A percentile compares a stretch with the other conserved stretches of the same genome.
These are phyloP conservation scores for Myrmecobius fasciatus DNA, from an alignment of 2,113 vertebrate species.

Conservation along the genomic window DNA sequence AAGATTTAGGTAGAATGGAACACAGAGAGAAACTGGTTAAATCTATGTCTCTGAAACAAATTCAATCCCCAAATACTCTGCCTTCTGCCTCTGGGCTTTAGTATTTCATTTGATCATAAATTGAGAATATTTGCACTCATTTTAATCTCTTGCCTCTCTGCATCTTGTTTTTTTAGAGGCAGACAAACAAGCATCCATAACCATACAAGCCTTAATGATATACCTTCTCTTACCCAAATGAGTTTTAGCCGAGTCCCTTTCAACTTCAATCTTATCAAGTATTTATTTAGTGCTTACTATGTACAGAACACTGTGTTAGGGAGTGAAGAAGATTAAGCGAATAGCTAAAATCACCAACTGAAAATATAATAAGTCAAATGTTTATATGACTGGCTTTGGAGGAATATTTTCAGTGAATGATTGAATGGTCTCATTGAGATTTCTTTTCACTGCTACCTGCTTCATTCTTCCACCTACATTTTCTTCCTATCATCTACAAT, in stretches of 20 bases:
- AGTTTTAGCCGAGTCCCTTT: conserved; percentile 22
- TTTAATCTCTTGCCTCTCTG: not conserved
- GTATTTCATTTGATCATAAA: conserved; percentile 48
- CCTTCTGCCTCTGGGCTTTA: conserved; percentile 29
- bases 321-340: not conserved
- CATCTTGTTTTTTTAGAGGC: not conserved
- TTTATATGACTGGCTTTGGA: not conserved
- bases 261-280: not conserved
- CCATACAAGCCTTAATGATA: not conserved
- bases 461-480: conserved; percentile 22
- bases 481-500: conserved; percentile 38
- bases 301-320: not conserved
- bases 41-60: conserved; percentile 51
- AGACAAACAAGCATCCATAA: conserved; percentile 4
- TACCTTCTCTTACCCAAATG: not conserved
- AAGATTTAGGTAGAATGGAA: not conserved
- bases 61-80: not conserved
- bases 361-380: not conserved
- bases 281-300: not conserved
- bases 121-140: conserved; percentile 43
- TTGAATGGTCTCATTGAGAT: conserved; percentile 42
- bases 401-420: conserved; percentile 38
- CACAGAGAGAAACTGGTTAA: conserved; percentile 49
- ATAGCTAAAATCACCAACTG: not conserved
- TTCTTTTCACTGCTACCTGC: conserved; percentile 7